Base-by-base conservation (phyloP, 2,797 vertebrate genomes). In the Atherinosoma microstoma region DNA sequence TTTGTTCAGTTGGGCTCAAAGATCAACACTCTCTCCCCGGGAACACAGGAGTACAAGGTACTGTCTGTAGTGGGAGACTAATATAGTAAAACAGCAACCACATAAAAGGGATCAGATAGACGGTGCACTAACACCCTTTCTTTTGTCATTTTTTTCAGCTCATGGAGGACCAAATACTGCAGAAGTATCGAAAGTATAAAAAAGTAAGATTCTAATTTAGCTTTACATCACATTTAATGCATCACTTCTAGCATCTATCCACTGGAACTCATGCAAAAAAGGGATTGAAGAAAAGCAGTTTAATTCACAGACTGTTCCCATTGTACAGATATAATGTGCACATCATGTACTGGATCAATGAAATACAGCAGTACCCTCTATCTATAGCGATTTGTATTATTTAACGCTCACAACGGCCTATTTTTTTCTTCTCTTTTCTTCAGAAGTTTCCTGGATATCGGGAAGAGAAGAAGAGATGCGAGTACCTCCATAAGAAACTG, bases 401-500 rank as follows among this genome's bases (percentile, higher is more conserved):
- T 58, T 2, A 62, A 64, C 73, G 9, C 70, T 83, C 34, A 73
- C 64, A 22, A 13, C 3, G 15, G 3, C n/a, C 11, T 47, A 16
- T 57, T 67, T 67, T 75, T 60, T 47, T 57, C 34, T 7, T 27
- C 20, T 59, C 79, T 87, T 8, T 70, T 58, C 53, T 64, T 9
- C 27, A 96, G 96, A 95, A 92, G 77, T 95, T 96, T 65, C 96
- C 96, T 51, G 93, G 93, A 27, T 96, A 95, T 78, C 94, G 92
- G 80, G 95, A 97, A 92, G 96, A 98, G 83, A 97, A 97, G 88
- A 91, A 89, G 56, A 92, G 90, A 36, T 97, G 96, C 64, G 94
- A 97, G 80, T 96, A 96, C 84, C 94, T 97, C 70, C 95, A 96
- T 74, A 92, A 94, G 86, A 97, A 98, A 93, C 86, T 97, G 73